Percentiles rank a stretch among this genome's conserved stretches.
Conservation (phyloP, 2,797 vertebrate species). For the Hipposideros larvatus region DNA sequence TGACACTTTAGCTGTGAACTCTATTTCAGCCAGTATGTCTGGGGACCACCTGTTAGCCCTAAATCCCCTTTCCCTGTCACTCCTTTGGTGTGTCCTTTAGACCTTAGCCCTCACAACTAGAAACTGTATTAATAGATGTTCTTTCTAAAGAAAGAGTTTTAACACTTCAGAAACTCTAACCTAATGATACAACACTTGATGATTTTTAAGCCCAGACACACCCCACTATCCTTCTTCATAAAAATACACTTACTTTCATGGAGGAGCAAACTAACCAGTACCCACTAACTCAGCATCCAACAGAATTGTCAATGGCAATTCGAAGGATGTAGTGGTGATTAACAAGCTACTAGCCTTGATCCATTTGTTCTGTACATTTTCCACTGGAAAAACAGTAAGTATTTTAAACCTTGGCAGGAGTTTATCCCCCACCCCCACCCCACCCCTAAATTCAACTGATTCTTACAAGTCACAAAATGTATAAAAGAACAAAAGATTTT, state of each 20-base stretch:
- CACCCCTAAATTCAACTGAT: neutral
- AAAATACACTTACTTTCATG: neutral
- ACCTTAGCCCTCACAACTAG: slow-evolving; percentile 82
- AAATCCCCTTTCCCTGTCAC: slow-evolving; percentile 87
- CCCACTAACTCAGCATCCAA: neutral
- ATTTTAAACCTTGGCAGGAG: neutral
- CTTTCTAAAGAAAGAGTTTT: slow-evolving; percentile 84
- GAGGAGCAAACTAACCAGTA: neutral
- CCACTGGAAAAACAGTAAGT: neutral
- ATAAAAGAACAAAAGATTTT: neutral
- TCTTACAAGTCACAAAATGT: neutral
- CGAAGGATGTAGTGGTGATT: neutral
- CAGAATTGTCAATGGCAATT: neutral
- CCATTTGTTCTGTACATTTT: neutral
- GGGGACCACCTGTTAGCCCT: slow-evolving; percentile 88
- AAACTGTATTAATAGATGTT: slow-evolving; percentile 87
- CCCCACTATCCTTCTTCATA: neutral
- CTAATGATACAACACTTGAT: slow-evolving; percentile 56
- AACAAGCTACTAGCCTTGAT: neutral
- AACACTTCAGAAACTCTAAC: slow-evolving; percentile 71
- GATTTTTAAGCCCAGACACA: slow-evolving; percentile 42
- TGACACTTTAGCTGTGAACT: slow-evolving; percentile 81
- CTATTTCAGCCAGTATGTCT: slow-evolving; percentile 83
- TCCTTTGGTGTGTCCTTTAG: slow-evolving; percentile 78
- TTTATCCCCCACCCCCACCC: neutral